Percentiles rank a stretch among this genome's conserved stretches.
Conservation (phyloP, 2,888 invertebrate genomes). For the Amblyjoppa fuscipennis region DNA sequence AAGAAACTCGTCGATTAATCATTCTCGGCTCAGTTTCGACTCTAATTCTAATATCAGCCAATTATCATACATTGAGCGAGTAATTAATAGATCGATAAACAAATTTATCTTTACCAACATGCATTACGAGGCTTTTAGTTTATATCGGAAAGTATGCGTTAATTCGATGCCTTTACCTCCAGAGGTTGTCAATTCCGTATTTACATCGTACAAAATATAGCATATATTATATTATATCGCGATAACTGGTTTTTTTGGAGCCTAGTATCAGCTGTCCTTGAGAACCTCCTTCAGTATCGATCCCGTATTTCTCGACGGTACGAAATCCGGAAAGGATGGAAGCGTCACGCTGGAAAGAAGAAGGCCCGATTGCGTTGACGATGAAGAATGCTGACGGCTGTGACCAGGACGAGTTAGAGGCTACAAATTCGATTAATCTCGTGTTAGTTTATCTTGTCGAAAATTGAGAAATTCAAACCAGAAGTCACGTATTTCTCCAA, state of each 20-base stretch:
- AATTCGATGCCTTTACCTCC: slow-evolving; percentile 38
- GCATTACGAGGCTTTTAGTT: slow-evolving; percentile 19
- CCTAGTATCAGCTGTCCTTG: slow-evolving; percentile 86
- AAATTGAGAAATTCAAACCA: background rate
- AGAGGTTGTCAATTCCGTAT: slow-evolving; percentile 43
- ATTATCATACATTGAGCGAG: slow-evolving; percentile 48
- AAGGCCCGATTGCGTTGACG: slow-evolving; percentile 85
- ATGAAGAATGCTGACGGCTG: slow-evolving; percentile 82
- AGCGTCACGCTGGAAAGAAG: slow-evolving; percentile 86
- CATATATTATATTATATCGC: slow-evolving; percentile 21
- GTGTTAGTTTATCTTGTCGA: background rate
- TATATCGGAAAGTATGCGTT: background rate
- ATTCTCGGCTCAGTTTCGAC: slow-evolving; percentile 1
- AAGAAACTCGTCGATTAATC: background rate
- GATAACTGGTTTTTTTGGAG: slow-evolving; percentile 5
- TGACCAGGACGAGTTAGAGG: slow-evolving; percentile 80
- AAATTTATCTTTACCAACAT: slow-evolving; percentile 10
- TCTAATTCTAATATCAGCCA: slow-evolving; percentile 14
- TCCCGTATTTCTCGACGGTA: slow-evolving; percentile 87
- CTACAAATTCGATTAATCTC: slow-evolving; percentile 68
- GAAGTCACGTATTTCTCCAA: background rate
- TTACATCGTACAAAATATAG: slow-evolving; percentile 64
- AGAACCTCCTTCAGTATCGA: slow-evolving; percentile 89
- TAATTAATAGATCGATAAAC: slow-evolving; percentile 30
- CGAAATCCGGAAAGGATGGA: slow-evolving; percentile 87